Percentiles rank a stretch among this genome's conserved stretches.
phyloP scores from a whole-genome alignment of 2,113 vertebrate genomes.

The Rynchops niger region DNA sequence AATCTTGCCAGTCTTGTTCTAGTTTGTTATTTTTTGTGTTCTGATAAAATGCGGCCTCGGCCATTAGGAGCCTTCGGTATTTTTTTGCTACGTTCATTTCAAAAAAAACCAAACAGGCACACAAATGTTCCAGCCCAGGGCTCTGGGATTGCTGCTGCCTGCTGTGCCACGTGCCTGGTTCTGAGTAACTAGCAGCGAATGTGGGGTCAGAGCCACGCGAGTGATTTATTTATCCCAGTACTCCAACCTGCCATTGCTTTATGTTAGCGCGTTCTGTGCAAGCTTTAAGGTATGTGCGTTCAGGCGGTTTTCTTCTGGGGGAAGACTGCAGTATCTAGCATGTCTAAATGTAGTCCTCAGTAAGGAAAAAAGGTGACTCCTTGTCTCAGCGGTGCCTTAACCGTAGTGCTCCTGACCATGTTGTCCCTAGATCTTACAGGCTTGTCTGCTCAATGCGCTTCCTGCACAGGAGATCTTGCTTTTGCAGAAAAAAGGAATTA shows the following conservation, averaged over 20 bases:
- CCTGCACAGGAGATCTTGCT: not conserved
- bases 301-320: not conserved
- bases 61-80: not conserved
- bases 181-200: not conserved
- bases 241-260: not conserved
- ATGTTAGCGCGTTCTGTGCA: not conserved
- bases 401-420: accelerated
- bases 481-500: not conserved
- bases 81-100: not conserved
- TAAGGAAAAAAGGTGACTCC: not conserved
- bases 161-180: not conserved
- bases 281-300: not conserved
- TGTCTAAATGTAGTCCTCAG: not conserved
- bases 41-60: not conserved
- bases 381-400: not conserved
- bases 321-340: not conserved
- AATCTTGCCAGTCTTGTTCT: not conserved
- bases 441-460: not conserved
- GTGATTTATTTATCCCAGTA: not conserved
- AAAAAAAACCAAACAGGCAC: not conserved
- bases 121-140: not conserved
- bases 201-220: not conserved
- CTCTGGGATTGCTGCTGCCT: not conserved
- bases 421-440: no score
- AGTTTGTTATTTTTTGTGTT: not conserved